Evolutionary conservation across 2,797 vertebrate species (phyloP), one percentile per base, ranked within the genome.

Genomic region (Dryobates pubescens): DNA sequence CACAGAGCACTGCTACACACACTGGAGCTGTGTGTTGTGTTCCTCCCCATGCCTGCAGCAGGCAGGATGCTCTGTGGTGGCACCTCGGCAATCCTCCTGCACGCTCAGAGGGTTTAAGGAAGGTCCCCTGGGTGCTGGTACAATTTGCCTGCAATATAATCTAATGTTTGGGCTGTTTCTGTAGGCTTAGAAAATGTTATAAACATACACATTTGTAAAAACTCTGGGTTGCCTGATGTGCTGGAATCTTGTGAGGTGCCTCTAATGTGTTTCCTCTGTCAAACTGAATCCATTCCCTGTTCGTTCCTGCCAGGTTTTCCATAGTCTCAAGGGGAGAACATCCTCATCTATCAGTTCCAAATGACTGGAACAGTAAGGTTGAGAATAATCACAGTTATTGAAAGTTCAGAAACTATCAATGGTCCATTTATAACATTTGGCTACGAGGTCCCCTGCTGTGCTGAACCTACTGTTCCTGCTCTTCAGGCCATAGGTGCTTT

Each of bases 371-470:
- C 27, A 3, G 0, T 24, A n/a, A 85, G 43, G 29, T 2, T 87
- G 75, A 80, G 62, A 84, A 85, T 83, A 81, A 81, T 61, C n/a
- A 29, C 24, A 65, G 63, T 91, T 78, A 87, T 17, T 10, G 9
- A 72, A 94, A 83, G 59, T 49, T 92, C 72, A 85, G 45, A 72
- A 90, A 75, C 63, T 5, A 59, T 71, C 85, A 93, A 92, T 30
- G 38, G 24, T 63, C 53, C 72, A 67, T 47, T 94, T 87, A 58
- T 24, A 83, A 51, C 61, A 64, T 78, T 83, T 72, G 34, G 34
- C 65, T 78, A 2, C 75, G 80, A 16, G 15, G 58, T 49, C 81
- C 76, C 82, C 92, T 61, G 82, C 53, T 78, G 72, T 61, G 86
- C 70, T 78, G 90, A 87, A 89, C 58, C 38, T 67, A 67, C 22